Percentiles rank a stretch among this genome's conserved stretches.
phyloP scores from a whole-genome alignment of 2,113 vertebrate species.

The Trichechus manatus region DNA sequence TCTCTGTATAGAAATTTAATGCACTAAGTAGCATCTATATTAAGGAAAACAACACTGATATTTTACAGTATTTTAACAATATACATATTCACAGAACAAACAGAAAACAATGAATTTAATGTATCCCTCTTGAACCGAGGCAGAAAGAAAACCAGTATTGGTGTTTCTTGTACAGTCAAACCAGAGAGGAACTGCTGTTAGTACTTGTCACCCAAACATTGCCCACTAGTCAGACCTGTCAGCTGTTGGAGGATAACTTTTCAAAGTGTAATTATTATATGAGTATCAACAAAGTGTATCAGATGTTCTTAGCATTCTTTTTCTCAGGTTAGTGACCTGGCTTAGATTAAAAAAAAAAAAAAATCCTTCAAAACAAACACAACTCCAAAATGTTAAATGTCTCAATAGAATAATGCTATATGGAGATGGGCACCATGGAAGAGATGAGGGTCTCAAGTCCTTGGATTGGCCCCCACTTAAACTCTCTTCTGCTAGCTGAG shows the following conservation, averaged over 20 bases:
- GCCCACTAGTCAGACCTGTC: conserved; percentile 26
- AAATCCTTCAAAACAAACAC: neutral
- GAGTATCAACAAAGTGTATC: neutral
- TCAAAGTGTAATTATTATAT: conserved; percentile 15
- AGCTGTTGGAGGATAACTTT: conserved; percentile 37
- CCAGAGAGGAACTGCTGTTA: conserved; percentile 21
- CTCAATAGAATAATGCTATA: neutral
- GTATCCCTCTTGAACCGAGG: conserved; percentile 15
- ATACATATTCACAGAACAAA: conserved; percentile 19
- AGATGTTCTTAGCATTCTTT: conserved; percentile 10
- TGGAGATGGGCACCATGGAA: neutral
- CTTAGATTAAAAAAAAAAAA: neutral
- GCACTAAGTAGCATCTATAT: neutral
- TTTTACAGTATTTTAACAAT: conserved; percentile 48
- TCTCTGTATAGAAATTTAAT: conserved; percentile 50
- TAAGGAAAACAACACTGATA: conserved; percentile 31
- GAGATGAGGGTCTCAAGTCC: neutral
- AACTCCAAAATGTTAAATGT: neutral
- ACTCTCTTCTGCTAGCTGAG: neutral
- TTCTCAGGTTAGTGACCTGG: conserved; percentile 27
- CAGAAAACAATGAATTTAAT: conserved; percentile 8
- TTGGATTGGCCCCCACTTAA: neutral
- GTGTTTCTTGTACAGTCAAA: conserved; percentile 40
- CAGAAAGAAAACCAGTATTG: neutral
- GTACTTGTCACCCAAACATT: conserved; percentile 50